phyloP scores from a whole-genome alignment of 2,113 vertebrate genomes.

The Crotalus viridis region DNA sequence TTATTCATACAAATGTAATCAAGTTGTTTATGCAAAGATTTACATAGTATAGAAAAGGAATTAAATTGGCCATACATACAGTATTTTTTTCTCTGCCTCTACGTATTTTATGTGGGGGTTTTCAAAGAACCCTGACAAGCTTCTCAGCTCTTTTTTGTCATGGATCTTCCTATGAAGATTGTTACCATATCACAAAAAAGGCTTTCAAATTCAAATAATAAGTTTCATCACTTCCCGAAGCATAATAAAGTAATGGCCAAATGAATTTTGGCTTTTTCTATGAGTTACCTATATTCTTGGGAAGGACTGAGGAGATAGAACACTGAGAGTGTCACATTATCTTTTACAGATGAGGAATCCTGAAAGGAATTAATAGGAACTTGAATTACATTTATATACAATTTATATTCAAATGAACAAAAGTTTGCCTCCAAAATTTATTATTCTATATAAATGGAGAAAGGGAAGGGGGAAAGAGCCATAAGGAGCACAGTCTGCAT shows the following conservation, averaged over 20 bases:
- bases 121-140: conserved; percentile 34
- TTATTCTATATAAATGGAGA: no score
- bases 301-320: no score
- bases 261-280: background rate
- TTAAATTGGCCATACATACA: conserved; percentile 2
- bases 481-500: no score
- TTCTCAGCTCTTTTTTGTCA: conserved; percentile 25
- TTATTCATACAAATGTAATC: background rate
- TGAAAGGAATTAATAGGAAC: no score
- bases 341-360: no score
- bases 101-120: background rate
- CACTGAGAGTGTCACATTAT: no score
- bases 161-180: conserved; percentile 30
- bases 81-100: background rate
- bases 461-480: no score
- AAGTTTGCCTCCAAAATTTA: no score
- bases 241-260: background rate
- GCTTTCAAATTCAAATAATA: background rate
- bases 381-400: no score
- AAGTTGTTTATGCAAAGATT: background rate
- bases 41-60: background rate
- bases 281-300: no score
- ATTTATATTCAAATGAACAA: no score
- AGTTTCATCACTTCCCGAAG: background rate
- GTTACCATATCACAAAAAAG: conserved; percentile 22